These are phyloP conservation scores for Gallinago media DNA, from an alignment of 2,113 vertebrate species.

Conservation along the genomic window DNA sequence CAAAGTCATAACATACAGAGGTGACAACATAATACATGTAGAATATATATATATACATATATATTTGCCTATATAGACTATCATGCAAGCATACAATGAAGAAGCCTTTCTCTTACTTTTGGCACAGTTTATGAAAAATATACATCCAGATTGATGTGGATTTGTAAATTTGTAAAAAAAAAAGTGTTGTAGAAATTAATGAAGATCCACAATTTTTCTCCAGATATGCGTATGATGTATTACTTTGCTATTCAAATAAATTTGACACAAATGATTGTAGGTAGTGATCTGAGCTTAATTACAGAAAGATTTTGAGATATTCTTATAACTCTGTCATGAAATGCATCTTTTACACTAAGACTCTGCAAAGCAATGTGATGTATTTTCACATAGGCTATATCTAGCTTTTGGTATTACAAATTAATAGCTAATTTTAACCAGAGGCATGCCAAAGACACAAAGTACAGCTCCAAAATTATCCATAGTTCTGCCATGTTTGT, in stretches of 20 bases:
- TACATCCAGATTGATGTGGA: neutral
- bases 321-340: neutral
- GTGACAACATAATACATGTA: neutral
- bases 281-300: neutral
- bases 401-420: neutral
- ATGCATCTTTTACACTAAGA: neutral
- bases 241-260: neutral
- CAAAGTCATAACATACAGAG: neutral
- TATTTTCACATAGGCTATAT: neutral
- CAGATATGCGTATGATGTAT: neutral
- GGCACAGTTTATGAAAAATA: neutral
- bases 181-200: neutral
- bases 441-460: neutral
- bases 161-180: neutral
- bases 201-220: neutral
- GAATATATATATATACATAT: neutral
- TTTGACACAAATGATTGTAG: neutral
- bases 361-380: neutral
- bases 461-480: neutral
- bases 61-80: neutral
- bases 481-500: neutral
- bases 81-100: neutral
- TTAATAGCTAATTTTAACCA: neutral
- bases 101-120: neutral
- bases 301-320: neutral